These are phyloP conservation scores for Eolophus roseicapilla DNA, from an alignment of 2,113 vertebrate genomes.

Conservation along the genomic window DNA sequence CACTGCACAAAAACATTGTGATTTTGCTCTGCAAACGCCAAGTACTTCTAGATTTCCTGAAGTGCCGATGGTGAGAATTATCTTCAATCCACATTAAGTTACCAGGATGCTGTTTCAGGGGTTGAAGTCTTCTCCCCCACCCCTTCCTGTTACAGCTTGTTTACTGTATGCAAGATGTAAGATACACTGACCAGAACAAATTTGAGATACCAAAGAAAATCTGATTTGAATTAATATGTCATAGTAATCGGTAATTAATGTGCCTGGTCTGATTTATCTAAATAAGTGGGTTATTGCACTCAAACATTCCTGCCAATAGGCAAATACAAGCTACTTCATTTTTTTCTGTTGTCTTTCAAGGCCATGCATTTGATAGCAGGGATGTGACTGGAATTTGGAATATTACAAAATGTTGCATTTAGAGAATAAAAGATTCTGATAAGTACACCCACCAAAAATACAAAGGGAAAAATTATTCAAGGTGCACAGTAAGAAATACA, in stretches of 20 bases:
- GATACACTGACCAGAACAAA: neutral
- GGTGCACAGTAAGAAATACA: neutral
- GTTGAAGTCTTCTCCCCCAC: rapidly evolving
- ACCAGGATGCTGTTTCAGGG: neutral
- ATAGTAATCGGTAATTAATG: neutral
- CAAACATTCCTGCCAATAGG: neutral
- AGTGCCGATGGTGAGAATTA: neutral
- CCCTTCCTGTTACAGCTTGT: neutral
- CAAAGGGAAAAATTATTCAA: neutral
- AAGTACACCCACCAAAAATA: neutral
- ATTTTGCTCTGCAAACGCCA: neutral
- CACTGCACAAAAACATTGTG: neutral
- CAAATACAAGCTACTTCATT: neutral
- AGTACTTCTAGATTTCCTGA: neutral
- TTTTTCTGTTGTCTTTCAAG: neutral
- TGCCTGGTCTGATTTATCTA: neutral
- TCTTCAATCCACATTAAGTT: neutral
- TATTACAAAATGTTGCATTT: neutral
- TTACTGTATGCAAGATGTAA: neutral
- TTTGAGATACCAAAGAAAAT: neutral
- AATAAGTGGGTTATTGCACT: neutral
- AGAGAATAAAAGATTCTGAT: neutral
- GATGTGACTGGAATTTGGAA: neutral
- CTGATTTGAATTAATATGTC: neutral
- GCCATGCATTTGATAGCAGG: neutral